These are phyloP conservation scores for Mus caroli DNA, from an alignment of 2,797 vertebrate genomes.

Conservation along the genomic window DNA sequence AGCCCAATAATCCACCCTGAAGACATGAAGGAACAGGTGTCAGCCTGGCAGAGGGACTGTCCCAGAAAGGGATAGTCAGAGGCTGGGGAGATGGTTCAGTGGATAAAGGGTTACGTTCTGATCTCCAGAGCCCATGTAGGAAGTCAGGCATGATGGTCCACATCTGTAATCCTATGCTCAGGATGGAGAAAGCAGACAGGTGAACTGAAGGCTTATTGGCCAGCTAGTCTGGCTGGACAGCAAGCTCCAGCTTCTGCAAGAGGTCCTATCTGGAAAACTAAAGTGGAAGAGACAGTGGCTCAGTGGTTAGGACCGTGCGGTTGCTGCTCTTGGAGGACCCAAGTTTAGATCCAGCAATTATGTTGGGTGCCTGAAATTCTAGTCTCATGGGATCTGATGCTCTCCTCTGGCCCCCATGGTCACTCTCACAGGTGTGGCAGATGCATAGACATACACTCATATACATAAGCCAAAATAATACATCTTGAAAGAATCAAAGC, in stretches of 20 bases:
- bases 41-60: not conserved
- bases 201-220: not conserved
- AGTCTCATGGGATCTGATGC: not conserved
- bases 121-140: not conserved
- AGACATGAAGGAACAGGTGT: slow-evolving; percentile 15
- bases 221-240: not conserved
- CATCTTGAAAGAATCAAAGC: not conserved
- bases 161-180: not conserved
- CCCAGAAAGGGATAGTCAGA: not conserved
- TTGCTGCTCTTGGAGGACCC: not conserved
- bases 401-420: not conserved
- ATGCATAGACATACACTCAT: not conserved
- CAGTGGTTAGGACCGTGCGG: not conserved
- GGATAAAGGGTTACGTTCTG: not conserved
- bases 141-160: not conserved
- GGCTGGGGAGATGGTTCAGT: not conserved
- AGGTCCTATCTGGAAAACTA: not conserved
- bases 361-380: not conserved
- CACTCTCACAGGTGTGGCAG: not conserved
- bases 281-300: not conserved
- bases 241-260: not conserved
- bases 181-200: not conserved
- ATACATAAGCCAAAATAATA: not conserved
- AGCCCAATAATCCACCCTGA: not conserved
- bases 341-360: not conserved